phyloP scores from a whole-genome alignment of 2,797 vertebrate species.

The Gallirallus australis region DNA sequence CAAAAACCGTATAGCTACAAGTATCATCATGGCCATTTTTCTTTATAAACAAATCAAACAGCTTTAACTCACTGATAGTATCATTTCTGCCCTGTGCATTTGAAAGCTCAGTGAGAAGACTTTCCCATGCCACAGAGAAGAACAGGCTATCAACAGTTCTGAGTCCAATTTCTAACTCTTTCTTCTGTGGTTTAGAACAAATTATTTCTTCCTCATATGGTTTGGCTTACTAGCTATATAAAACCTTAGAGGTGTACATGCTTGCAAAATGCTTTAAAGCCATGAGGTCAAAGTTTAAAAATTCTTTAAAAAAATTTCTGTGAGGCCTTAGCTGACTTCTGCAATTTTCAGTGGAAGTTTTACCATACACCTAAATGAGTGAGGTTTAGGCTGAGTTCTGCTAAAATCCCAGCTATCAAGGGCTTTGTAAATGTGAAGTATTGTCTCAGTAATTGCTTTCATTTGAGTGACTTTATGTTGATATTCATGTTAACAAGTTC shows the following conservation, averaged over 20 bases:
- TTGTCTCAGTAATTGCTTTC: not conserved
- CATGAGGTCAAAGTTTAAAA: not conserved
- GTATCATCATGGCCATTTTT: not conserved
- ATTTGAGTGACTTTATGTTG: not conserved
- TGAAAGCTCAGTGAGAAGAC: not conserved
- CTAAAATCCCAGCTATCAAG: not conserved
- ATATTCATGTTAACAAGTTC: not conserved
- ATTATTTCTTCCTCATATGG: not conserved
- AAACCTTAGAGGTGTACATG: not conserved
- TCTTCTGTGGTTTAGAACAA: slow-evolving; percentile 3
- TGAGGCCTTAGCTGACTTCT: not conserved
- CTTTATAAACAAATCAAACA: not conserved
- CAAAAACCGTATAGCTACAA: not conserved
- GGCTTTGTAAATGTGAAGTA: not conserved
- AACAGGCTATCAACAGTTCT: not conserved
- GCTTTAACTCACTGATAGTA: not conserved
- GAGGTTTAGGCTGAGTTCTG: not conserved
- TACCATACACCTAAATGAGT: not conserved
- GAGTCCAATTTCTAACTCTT: not conserved
- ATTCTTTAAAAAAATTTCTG: not conserved
- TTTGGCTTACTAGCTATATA: not conserved
- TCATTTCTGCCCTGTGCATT: not conserved
- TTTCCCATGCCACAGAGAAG: not conserved
- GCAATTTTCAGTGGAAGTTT: not conserved
- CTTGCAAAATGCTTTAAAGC: not conserved